Percentiles rank a stretch among this genome's conserved stretches.
Evolutionary conservation across 2,113 vertebrate genomes (phyloP).

Genomic region (Pseudopodoces humilis): DNA sequence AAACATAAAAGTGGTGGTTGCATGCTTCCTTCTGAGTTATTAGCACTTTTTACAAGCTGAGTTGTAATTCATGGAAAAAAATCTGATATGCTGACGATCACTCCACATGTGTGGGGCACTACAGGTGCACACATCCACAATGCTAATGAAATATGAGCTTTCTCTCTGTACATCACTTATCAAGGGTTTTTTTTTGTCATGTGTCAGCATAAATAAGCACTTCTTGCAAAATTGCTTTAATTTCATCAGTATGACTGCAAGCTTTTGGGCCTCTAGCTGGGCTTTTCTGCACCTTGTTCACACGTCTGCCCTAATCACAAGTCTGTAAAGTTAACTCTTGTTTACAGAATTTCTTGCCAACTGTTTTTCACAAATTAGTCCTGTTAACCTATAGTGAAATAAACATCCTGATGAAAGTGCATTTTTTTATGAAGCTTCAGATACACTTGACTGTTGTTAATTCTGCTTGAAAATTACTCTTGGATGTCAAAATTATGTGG

Average conservation of each 20-base stretch:
- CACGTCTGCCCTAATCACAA: neutral
- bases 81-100: neutral
- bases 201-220: neutral
- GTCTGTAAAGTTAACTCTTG: neutral
- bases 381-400: neutral
- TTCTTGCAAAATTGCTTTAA: neutral
- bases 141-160: neutral
- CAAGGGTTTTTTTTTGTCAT: neutral
- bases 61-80: neutral
- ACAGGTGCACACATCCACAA: neutral
- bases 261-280: neutral
- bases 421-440: neutral
- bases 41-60: neutral
- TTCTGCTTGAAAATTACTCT: neutral
- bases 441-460: neutral
- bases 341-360: neutral
- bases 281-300: neutral
- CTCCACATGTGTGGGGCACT: neutral
- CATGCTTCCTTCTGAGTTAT: neutral
- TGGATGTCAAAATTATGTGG: neutral
- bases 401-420: neutral
- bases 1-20: neutral
- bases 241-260: neutral
- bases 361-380: neutral
- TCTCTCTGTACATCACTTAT: neutral